A percentile compares a stretch with the other conserved stretches of the same genome.
Conservation (phyloP, 2,888 invertebrate genomes). For the Heliconius ethilla region DNA sequence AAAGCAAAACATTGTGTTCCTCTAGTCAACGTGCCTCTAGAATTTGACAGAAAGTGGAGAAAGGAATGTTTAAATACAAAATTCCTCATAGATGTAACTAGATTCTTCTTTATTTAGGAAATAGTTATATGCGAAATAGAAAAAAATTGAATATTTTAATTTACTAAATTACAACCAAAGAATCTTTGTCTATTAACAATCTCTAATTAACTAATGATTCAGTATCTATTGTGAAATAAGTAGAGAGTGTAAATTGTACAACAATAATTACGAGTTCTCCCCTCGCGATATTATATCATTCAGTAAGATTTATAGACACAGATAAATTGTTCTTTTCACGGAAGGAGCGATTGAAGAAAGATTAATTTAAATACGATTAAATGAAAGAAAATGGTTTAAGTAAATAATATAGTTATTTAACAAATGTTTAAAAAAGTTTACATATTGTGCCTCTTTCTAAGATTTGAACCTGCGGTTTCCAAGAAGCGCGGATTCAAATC, state of each 20-base stretch:
- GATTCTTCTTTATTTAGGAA: background rate
- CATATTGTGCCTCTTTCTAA: too few species aligned
- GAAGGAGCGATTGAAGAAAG: conserved; percentile 41
- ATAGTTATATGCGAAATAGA: background rate
- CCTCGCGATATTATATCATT: conserved; percentile 53
- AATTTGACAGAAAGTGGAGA: too few species aligned
- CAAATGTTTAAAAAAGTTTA: too few species aligned
- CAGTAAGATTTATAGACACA: conserved; percentile 53
- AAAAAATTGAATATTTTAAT: background rate
- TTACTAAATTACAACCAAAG: too few species aligned
- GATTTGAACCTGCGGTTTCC: too few species aligned
- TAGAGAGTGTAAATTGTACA: conserved; percentile 51
- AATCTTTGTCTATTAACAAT: background rate
- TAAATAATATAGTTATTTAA: too few species aligned
- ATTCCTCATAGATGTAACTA: background rate
- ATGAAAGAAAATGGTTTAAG: background rate
- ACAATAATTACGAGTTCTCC: conserved; percentile 50
- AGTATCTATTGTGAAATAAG: conserved; percentile 42
- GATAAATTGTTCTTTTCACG: conserved; percentile 47
- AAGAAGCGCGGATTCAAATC: too few species aligned
- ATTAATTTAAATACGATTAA: conserved; percentile 31
- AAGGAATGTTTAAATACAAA: background rate
- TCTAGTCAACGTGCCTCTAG: too few species aligned
- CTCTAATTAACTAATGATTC: conserved; percentile 32
- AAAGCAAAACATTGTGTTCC: too few species aligned